Base-by-base conservation (phyloP, 1,140 invertebrate species). In the Thaumatotibia leucotreta region DNA sequence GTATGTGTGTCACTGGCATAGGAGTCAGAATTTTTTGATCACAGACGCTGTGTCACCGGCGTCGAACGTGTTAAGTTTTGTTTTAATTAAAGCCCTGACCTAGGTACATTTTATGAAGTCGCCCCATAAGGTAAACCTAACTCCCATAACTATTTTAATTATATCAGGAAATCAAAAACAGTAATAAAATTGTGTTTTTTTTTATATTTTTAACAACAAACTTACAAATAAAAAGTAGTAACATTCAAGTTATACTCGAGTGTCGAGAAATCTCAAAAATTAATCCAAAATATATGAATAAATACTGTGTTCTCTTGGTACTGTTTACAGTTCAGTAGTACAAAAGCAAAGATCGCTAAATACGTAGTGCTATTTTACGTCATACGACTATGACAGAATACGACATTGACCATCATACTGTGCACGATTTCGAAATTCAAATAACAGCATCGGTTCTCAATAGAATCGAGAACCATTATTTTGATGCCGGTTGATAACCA, bases 291-390 rank as follows among this genome's bases (percentile, higher is more conserved):
- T 54, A 63, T 64, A 52, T 27, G 27, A 45, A 71, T 78, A 76
- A 80, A 77, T 77, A 78, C 68, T 75, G 79, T 68, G 68, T 14
- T 76, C 61, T 63, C 10, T 63, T 22, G 62, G 63, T 62, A 65
- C 68, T 66, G 45, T 65, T 20, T 61, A 29, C 24, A 24, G 9
- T 23, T 54, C 3, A n/a, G 50, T 11, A 54, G 17, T 33, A 45
- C 17, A 45, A 45, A 20, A 20, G 17, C 14, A 45, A 20, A 20
- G 39, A n/a, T 45, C 2, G 3, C 35, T 17, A 17, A 45, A 45
- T 20, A 45, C 5, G 11, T 64, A 45, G 39, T 45, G 39, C 39
- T 17, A 45, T 45, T 45, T 45, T 45, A 45, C 20, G 39, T 20
- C n/a, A 14, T 39, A 45, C 5, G 1, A 39, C 14, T 39, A 14